A percentile compares a stretch with the other conserved stretches of the same genome.
These are phyloP conservation scores for Hydrolagus colliei DNA, from an alignment of 2,797 vertebrate genomes.

Conservation along the genomic window DNA sequence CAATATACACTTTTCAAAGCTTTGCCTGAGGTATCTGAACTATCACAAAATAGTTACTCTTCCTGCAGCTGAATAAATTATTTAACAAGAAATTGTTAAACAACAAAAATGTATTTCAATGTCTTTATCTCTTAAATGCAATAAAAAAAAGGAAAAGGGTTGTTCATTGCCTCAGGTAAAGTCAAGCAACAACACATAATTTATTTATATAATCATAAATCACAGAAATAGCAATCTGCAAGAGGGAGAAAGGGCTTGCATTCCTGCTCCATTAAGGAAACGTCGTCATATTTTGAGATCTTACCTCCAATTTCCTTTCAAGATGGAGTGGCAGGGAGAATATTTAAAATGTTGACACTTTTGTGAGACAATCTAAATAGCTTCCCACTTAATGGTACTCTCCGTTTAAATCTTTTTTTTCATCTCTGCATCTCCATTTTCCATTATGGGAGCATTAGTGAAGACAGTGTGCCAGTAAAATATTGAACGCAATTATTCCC, in stretches of 20 bases:
- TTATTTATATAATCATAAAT: not conserved
- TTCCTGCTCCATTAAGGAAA: not conserved
- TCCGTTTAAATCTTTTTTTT: not conserved
- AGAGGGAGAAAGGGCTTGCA: not conserved
- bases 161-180: not conserved
- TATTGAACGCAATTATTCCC: constrained; percentile 19
- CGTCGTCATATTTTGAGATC: not conserved
- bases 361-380: not conserved
- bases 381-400: not conserved
- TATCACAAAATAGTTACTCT: too few relatives aligned
- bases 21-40: too few relatives aligned
- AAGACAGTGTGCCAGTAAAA: not conserved
- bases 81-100: too few relatives aligned
- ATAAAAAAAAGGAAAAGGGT: too few relatives aligned
- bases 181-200: not conserved
- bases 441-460: constrained; percentile 1
- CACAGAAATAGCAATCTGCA: not conserved
- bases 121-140: too few relatives aligned
- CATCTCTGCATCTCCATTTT: not conserved
- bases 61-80: too few relatives aligned
- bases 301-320: not conserved
- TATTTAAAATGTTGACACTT: not conserved
- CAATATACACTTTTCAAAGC: too few relatives aligned
- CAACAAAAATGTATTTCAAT: too few relatives aligned
- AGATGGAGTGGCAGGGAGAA: too few relatives aligned